phyloP scores from a whole-genome alignment of 2,797 vertebrate species.

The Microchirus variegatus region DNA sequence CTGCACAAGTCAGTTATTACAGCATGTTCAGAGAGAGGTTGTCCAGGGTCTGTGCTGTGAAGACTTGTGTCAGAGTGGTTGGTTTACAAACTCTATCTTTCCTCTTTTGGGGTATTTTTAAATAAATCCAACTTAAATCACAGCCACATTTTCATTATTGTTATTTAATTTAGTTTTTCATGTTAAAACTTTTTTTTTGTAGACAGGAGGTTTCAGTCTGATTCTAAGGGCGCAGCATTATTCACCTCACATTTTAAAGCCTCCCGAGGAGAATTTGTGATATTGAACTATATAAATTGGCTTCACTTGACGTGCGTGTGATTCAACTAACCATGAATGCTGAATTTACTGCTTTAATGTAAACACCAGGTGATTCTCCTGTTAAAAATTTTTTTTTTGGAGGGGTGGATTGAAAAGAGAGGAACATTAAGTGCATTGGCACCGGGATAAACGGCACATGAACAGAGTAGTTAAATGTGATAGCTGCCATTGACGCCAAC shows the following conservation, averaged over 20 bases:
- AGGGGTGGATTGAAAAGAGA: neutral
- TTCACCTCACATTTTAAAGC: neutral
- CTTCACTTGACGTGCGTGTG: neutral
- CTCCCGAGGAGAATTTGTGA: neutral
- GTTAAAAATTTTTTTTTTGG: neutral
- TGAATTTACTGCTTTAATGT: neutral
- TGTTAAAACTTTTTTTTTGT: too few relatives aligned
- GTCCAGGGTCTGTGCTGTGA: constrained; percentile 1
- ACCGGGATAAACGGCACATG: neutral
- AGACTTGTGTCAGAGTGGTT: neutral
- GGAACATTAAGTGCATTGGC: neutral
- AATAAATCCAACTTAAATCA: neutral
- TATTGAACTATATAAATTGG: neutral
- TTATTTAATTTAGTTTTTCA: too few relatives aligned
- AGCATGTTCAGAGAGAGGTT: constrained; percentile 14
- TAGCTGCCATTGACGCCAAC: neutral
- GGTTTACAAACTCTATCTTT: neutral
- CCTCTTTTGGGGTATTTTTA: neutral
- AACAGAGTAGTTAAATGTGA: constrained; percentile 8
- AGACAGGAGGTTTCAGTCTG: too few relatives aligned
- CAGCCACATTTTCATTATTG: neutral
- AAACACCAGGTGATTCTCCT: neutral
- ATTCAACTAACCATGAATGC: neutral
- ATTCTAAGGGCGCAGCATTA: neutral
- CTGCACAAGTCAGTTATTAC: constrained; percentile 39